Base-by-base conservation (phyloP, 1,140 invertebrate genomes). In the Apocrypta bakeri region DNA sequence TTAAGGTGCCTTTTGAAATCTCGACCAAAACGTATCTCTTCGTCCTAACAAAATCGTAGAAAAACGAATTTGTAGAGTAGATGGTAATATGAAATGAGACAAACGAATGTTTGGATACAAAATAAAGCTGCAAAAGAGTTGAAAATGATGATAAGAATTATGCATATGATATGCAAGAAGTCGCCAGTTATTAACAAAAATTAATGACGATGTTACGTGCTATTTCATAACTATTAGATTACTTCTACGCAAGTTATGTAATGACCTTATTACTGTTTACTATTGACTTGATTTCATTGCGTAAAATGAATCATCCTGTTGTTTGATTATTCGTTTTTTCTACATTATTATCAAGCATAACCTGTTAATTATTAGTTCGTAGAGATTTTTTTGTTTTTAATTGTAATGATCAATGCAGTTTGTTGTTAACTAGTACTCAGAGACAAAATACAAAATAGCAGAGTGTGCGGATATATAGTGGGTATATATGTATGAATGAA, bases 261-360 rank as follows among this genome's bases (percentile, higher is more conserved):
- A 71, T 69, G 31, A 7, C 63, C 37, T 76, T 64, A 68, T 74
- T 63, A 37, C 24, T 68, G 64, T 81, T 82, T 85, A 81, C 80
- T 85, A 86, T 89, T 89, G 88, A 91, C 88, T 91, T 90, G 89
- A 92, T 91, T 91, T 90, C 89, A 90, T 91, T 88, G 86, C 84
- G 81, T 88, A 85, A 85, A 89, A 89, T 89, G 89, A 87, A 90
- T 91, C 88, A 90, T 91, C 86, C 87, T 88, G 87, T 91, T 89
- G 85, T 88, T 89, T 87, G 87, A 86, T 86, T 84, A 85, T 76
- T 78, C 1, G 76, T 87, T 86, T 88, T 87, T 88, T 85, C 82
- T 84, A 86, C 82, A 87, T 82, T 81, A 87, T 82, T 81, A 85
- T 85, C 82, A 85, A 68, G 27, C 33, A 74, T 74, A 81, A 81